These are phyloP conservation scores for Ochotona curzoniae DNA, from an alignment of 2,113 vertebrate genomes.

Conservation along the genomic window DNA sequence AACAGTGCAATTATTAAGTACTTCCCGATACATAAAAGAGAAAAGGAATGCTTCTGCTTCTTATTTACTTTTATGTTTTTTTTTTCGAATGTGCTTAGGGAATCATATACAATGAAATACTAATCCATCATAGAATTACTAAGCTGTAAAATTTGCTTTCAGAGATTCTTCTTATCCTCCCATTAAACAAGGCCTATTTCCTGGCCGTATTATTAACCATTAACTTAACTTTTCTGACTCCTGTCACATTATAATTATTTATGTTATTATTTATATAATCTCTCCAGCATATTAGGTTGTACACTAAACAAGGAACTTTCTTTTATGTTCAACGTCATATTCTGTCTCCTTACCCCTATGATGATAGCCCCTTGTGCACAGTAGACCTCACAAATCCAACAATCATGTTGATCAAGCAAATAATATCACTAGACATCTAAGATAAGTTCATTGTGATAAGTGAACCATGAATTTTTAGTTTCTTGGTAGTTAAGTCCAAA, in stretches of 20 bases:
- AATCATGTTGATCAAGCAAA: background rate
- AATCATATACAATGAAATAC: constrained; percentile 36
- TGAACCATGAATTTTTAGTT: constrained; percentile 7
- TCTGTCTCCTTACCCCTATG: background rate
- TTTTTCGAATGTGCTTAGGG: constrained; percentile 18
- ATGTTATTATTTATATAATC: background rate
- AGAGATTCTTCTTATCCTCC: background rate
- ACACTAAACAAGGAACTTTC: background rate
- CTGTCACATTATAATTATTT: background rate
- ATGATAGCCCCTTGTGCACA: background rate
- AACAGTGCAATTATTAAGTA: background rate
- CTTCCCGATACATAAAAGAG: background rate
- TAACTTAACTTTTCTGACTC: background rate
- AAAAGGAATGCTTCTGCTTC: constrained; percentile 11
- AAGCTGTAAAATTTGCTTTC: constrained; percentile 11
- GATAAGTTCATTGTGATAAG: background rate
- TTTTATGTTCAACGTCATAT: background rate
- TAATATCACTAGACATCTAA: background rate
- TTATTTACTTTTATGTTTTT: constrained; percentile 31
- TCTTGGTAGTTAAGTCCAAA: constrained; percentile 17
- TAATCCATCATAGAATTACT: background rate
- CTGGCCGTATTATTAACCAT: background rate
- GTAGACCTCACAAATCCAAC: background rate
- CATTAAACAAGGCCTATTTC: background rate
- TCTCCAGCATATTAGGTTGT: background rate